A percentile compares a stretch with the other conserved stretches of the same genome.
Evolutionary conservation across 2,888 invertebrate genomes (phyloP).

Genomic region (Drosophila suboccidentalis): DNA sequence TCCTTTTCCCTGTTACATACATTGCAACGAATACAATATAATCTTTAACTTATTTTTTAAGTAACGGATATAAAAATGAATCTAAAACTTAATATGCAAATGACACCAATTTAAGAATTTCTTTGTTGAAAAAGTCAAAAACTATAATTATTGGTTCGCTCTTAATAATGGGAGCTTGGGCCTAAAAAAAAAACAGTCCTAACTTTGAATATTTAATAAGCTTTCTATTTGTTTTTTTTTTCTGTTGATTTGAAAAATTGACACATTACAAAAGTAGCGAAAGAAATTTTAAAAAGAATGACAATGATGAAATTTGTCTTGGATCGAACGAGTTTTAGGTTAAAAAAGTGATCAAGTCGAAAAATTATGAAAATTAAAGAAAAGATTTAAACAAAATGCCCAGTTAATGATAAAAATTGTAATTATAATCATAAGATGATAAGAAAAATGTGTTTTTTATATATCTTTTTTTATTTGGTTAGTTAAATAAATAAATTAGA

Average conservation of each 20-base stretch:
- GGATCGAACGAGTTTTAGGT: slow-evolving; percentile 28
- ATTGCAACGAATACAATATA: no score
- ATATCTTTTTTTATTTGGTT: slow-evolving; percentile 54
- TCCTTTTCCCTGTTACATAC: no score
- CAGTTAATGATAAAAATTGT: slow-evolving; percentile 45
- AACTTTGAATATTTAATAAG: slow-evolving; percentile 18
- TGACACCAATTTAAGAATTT: slow-evolving; percentile 5
- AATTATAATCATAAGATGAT: slow-evolving; percentile 57
- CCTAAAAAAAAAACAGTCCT: slow-evolving; percentile 19
- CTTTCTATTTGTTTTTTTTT: slow-evolving; percentile 14
- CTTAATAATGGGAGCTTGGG: slow-evolving; percentile 2
- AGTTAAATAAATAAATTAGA: slow-evolving; percentile 74
- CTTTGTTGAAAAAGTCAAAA: slow-evolving; percentile 4
- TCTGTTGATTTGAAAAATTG: slow-evolving; percentile 39
- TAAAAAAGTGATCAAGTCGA: slow-evolving; percentile 22
- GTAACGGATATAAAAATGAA: neutral
- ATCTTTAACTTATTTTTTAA: no score
- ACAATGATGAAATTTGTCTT: slow-evolving; percentile 39
- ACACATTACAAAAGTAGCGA: slow-evolving; percentile 60
- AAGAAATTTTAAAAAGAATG: slow-evolving; percentile 43
- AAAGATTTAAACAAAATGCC: slow-evolving; percentile 39
- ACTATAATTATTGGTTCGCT: slow-evolving; percentile 7
- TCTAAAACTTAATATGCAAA: slow-evolving; percentile 8
- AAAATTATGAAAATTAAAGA: slow-evolving; percentile 12
- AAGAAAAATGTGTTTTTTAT: slow-evolving; percentile 47